Conservation (phyloP, 2,888 invertebrate genomes). For the Scaeva pyrastri region DNA sequence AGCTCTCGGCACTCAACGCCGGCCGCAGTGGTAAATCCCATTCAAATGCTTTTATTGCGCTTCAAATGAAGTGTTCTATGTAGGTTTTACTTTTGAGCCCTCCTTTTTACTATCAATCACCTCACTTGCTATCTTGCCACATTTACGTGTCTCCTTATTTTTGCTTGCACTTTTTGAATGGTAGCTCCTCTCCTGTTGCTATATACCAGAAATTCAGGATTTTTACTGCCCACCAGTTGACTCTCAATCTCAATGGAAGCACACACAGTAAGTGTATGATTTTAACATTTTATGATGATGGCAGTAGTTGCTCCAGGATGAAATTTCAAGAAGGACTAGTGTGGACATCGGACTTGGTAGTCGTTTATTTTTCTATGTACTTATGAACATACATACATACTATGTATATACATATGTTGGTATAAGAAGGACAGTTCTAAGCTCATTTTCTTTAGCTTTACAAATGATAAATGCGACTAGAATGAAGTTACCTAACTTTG, state of each 20-base stretch:
- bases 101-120: constrained; percentile 13
- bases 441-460: background rate
- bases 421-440: background rate
- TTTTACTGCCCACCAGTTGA: constrained; percentile 38
- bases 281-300: constrained; percentile 32
- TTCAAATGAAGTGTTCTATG: constrained; percentile 32
- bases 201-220: background rate
- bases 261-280: constrained; percentile 19
- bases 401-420: background rate
- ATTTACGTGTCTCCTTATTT: background rate
- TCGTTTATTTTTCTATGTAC: constrained; percentile 7
- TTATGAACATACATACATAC: no score
- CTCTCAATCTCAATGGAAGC: constrained; percentile 7
- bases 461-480: constrained; percentile 11
- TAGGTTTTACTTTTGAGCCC: constrained; percentile 15
- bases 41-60: constrained; percentile 40
- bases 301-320: constrained; percentile 13
- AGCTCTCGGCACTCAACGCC: constrained; percentile 8
- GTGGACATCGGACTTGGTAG: background rate
- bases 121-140: background rate
- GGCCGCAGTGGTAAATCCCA: constrained; percentile 28
- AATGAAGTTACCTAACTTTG: background rate
- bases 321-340: background rate
- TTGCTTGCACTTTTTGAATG: constrained; percentile 26
- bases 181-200: constrained; percentile 7